Evolutionary conservation across 2,797 vertebrate species (phyloP).

Genomic region (Otolemur crassicaudatus): DNA sequence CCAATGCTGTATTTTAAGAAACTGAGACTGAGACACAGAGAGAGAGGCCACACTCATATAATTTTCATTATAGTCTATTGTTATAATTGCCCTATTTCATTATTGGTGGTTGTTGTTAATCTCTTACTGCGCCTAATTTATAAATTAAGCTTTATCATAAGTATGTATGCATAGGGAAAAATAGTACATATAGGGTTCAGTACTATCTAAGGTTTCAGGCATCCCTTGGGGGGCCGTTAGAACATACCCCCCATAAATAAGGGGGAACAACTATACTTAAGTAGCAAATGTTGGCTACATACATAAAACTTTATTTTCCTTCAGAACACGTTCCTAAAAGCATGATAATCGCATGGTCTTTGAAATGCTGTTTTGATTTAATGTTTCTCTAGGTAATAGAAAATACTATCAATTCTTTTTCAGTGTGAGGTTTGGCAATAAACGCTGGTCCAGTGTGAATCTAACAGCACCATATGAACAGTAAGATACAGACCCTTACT

Average conservation of each 20-base stretch:
- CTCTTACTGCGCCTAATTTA: neutral
- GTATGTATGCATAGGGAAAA: neutral
- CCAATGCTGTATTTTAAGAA: neutral
- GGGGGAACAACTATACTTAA: neutral
- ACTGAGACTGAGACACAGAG: neutral
- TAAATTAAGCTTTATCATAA: neutral
- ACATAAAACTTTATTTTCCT: slow-evolving; percentile 50
- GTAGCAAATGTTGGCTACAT: neutral
- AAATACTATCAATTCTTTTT: slow-evolving; percentile 16
- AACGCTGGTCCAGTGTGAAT: neutral
- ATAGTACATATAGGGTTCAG: neutral
- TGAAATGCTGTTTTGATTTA: slow-evolving; percentile 53
- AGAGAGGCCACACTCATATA: neutral
- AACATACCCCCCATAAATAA: neutral
- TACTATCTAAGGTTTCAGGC: neutral
- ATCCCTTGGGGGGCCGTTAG: neutral
- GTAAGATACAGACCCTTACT: neutral
- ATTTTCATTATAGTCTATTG: neutral
- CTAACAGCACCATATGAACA: neutral
- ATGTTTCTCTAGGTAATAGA: slow-evolving; percentile 33
- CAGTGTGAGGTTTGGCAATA: slow-evolving; percentile 8
- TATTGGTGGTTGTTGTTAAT: neutral
- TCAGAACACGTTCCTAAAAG: slow-evolving; percentile 48
- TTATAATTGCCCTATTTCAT: neutral
- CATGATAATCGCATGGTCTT: slow-evolving; percentile 40